These are phyloP conservation scores for Megaceryle alcyon DNA, from an alignment of 2,797 vertebrate genomes.

Conservation along the genomic window DNA sequence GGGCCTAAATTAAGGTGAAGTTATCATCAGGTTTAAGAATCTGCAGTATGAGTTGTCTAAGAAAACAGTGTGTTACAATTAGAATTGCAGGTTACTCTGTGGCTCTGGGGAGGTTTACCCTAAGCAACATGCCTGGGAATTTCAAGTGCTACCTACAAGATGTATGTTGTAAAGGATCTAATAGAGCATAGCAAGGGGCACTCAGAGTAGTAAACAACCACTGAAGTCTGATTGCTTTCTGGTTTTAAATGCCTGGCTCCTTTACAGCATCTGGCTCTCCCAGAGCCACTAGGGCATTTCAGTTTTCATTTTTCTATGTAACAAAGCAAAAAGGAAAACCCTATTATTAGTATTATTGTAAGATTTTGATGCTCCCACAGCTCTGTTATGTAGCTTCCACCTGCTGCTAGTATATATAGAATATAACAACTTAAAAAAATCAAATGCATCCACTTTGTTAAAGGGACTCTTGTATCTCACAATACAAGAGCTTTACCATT, in stretches of 20 bases:
- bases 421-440: not conserved
- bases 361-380: accelerated
- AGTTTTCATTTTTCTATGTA: not conserved
- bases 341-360: not conserved
- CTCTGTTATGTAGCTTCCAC: not conserved
- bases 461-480: not conserved
- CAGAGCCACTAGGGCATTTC: not conserved
- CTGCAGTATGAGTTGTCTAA: not conserved
- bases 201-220: not conserved
- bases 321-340: not conserved
- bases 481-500: not conserved
- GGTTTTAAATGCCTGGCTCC: not conserved
- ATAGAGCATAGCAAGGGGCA: not conserved
- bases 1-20: not conserved
- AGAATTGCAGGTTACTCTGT: not conserved
- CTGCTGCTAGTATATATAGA: not conserved
- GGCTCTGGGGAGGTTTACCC: not conserved
- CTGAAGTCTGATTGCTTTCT: not conserved
- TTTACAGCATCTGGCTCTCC: not conserved
- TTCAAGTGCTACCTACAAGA: not conserved
- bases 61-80: not conserved
- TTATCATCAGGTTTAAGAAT: not conserved
- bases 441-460: not conserved
- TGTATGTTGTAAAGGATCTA: not conserved
- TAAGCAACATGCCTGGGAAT: not conserved